Evolutionary conservation across 2,797 vertebrate species (phyloP).

Genomic region (Moxostoma hubbsi): DNA sequence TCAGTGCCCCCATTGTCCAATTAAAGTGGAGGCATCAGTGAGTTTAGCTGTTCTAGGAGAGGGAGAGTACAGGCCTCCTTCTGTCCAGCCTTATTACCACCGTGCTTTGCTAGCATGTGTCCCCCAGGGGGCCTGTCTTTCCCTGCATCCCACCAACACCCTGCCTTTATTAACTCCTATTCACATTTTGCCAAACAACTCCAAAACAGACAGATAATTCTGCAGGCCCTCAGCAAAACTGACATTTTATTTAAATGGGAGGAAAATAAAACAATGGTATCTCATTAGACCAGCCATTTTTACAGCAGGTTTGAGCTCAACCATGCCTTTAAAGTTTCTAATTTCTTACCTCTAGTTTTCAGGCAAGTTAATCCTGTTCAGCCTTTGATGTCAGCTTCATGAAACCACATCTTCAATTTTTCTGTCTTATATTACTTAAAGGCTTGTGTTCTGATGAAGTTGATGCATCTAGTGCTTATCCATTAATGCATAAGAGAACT

Average conservation of each 20-base stretch:
- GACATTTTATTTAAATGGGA: slow-evolving; percentile 20
- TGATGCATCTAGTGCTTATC: not conserved
- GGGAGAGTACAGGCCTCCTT: slow-evolving; percentile 26
- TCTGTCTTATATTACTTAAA: not conserved
- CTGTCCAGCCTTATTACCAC: slow-evolving; percentile 58
- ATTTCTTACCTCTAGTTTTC: not conserved
- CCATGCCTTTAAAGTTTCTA: not conserved
- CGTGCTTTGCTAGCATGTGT: slow-evolving; percentile 39
- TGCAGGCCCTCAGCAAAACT: slow-evolving; percentile 16
- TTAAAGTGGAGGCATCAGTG: slow-evolving; percentile 54
- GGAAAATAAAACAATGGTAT: slow-evolving; percentile 8
- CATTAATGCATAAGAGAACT: not conserved
- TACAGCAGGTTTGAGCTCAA: slow-evolving; percentile 20
- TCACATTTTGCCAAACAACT: slow-evolving; percentile 27
- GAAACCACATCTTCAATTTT: not conserved
- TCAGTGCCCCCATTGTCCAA: slow-evolving; percentile 50
- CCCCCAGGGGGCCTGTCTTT: slow-evolving; percentile 47
- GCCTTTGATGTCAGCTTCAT: not conserved
- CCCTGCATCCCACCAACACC: slow-evolving; percentile 22
- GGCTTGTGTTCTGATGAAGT: not conserved
- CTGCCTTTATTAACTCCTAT: slow-evolving; percentile 52
- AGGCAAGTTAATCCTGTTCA: not conserved
- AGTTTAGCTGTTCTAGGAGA: slow-evolving; percentile 51
- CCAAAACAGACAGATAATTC: slow-evolving; percentile 20
- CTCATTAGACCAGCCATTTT: slow-evolving; percentile 27